Evolutionary conservation across 2,888 invertebrate genomes (phyloP).

Genomic region (Epinotia bilunana): DNA sequence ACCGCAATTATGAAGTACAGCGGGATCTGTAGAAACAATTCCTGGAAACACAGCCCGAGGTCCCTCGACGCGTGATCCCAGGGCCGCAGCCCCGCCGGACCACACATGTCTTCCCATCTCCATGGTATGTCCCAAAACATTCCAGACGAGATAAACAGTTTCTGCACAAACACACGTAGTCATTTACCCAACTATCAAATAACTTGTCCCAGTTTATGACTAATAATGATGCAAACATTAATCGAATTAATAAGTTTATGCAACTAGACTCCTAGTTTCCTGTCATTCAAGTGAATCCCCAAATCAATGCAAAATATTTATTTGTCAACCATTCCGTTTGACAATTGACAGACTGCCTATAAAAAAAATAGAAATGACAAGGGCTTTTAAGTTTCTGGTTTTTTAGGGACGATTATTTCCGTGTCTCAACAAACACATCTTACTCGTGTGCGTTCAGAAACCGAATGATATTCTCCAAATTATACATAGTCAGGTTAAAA

Average conservation of each 20-base stretch:
- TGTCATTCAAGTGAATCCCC: conserved; percentile 15
- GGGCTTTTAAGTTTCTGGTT: not conserved
- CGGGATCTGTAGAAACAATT: conserved; percentile 91
- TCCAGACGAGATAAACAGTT: conserved; percentile 48
- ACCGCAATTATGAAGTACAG: conserved; percentile 89
- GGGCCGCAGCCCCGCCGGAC: conserved; percentile 87
- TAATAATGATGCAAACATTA: not conserved
- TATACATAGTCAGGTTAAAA: too few species aligned
- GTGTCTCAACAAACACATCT: conserved; percentile 16
- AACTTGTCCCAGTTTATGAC: conserved; percentile 7
- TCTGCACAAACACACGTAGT: conserved; percentile 29
- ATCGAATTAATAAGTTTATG: conserved; percentile 5
- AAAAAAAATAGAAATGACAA: not conserved
- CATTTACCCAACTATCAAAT: conserved; percentile 37
- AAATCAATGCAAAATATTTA: conserved; percentile 30
- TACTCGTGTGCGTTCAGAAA: not conserved
- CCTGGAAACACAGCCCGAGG: conserved; percentile 93
- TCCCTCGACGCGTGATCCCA: conserved; percentile 89
- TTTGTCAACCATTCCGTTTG: conserved; percentile 2
- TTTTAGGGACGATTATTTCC: not conserved
- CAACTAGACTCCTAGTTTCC: not conserved
- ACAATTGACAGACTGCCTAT: not conserved
- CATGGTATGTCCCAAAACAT: conserved; percentile 72
- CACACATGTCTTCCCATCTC: conserved; percentile 91
- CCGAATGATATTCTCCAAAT: not conserved